A percentile compares a stretch with the other conserved stretches of the same genome.
Evolutionary conservation across 2,113 vertebrate species (phyloP).

Genomic region (Oriolus oriolus): DNA sequence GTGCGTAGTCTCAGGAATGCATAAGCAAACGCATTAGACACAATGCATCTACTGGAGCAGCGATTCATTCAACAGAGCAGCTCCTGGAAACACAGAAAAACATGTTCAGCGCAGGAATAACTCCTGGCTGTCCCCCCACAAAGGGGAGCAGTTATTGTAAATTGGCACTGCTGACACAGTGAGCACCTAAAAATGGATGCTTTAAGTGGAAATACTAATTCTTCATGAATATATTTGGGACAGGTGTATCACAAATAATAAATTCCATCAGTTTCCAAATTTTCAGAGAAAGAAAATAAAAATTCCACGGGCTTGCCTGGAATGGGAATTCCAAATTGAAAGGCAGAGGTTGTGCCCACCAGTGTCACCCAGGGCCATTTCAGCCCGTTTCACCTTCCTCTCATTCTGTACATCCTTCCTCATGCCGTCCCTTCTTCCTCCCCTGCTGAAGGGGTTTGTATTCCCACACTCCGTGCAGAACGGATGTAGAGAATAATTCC

Average conservation of each 20-base stretch:
- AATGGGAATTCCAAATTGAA: not conserved
- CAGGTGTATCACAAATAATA: not conserved
- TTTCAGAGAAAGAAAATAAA: not conserved
- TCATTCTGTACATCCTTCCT: not conserved
- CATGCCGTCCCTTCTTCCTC: not conserved
- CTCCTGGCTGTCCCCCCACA: not conserved
- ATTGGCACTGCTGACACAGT: not conserved
- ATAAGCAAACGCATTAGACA: not conserved
- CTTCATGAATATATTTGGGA: not conserved
- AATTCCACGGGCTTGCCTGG: not conserved
- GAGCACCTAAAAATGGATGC: not conserved
- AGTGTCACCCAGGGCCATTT: not conserved
- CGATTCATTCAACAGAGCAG: not conserved
- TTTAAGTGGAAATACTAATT: not conserved
- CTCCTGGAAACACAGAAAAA: not conserved
- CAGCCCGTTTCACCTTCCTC: not conserved
- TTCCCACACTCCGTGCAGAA: not conserved
- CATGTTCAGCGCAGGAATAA: not conserved
- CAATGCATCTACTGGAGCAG: not conserved
- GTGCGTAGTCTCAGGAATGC: constrained; percentile 7
- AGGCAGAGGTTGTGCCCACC: not conserved
- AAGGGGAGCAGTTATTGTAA: not conserved
- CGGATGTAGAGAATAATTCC: not conserved
- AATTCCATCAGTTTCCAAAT: not conserved
- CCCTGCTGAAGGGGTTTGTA: not conserved